Conservation (phyloP, 2,113 vertebrate genomes). For the Maccullochella peelii region DNA sequence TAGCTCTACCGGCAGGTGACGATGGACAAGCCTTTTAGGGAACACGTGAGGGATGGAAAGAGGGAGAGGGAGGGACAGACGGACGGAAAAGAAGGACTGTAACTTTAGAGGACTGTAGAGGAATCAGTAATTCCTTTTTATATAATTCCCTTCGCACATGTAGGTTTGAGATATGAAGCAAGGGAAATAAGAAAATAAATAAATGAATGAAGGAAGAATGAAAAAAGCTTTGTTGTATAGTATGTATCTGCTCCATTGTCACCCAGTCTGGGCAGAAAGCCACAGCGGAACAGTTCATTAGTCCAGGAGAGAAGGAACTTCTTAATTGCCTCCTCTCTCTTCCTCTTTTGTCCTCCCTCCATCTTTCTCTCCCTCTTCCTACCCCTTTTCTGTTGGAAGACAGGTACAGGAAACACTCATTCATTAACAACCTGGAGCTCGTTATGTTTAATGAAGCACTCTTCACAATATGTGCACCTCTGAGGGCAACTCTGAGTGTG, state of each 20-base stretch:
- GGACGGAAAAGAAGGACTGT: constrained; percentile 60
- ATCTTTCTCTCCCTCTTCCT: constrained; percentile 12
- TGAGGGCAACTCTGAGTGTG: constrained; percentile 46
- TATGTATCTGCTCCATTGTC: constrained; percentile 58
- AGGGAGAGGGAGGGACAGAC: constrained; percentile 16
- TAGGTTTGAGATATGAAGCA: background rate
- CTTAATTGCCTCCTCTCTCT: constrained; percentile 53
- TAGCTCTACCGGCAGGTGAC: constrained; percentile 73
- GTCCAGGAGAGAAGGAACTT: constrained; percentile 44
- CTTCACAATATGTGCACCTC: constrained; percentile 59
- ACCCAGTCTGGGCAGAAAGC: constrained; percentile 57
- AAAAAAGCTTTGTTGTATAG: constrained; percentile 23
- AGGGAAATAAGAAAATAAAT: constrained; percentile 7
- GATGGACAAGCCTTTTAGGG: constrained; percentile 75
- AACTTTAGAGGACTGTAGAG: too few relatives aligned
- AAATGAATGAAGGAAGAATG: constrained; percentile 3
- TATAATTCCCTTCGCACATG: constrained; percentile 18
- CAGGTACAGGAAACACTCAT: constrained; percentile 75
- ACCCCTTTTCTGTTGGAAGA: constrained; percentile 35
- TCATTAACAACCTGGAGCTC: constrained; percentile 73
- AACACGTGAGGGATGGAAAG: constrained; percentile 46
- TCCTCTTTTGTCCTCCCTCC: constrained; percentile 29
- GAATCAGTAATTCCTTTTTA: constrained; percentile 39
- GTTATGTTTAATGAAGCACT: constrained; percentile 64
- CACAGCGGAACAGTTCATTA: constrained; percentile 49